Evolutionary conservation across 2,113 vertebrate genomes (phyloP), one percentile per base, ranked within the genome.

Genomic region (Sinocyclocheilus anophthalmus): DNA sequence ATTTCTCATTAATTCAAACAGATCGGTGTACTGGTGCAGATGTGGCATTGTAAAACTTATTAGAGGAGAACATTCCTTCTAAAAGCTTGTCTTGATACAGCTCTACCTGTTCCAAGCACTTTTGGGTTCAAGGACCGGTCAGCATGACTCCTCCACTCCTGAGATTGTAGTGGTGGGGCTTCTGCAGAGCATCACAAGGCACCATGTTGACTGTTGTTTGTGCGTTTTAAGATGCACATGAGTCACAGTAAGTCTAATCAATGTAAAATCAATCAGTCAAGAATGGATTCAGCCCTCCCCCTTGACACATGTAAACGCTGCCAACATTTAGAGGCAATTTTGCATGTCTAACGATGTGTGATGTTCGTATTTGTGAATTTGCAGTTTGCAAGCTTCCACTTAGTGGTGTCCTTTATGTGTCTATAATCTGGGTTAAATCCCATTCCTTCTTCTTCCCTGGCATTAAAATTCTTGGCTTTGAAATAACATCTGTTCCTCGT

Each of bases 231-330:
- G 37, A n/a, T 26, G 83, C 82, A 87, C 82, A 89, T 69, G 79
- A 86, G 81, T 87, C 89, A 81, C 65, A 79, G 67, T 85, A 83
- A 86, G 84, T 87, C 26, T 37, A 86, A 86, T 84, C 81, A 84
- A 88, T 91, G 90, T 73, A 59, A 59, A 53, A 90, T 92, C 76
- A 90, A 92, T 91, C 81, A 86, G 87, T 88, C 79, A 88, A 88
- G 83, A 82, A 72, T 83, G 37, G 39, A 37, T 20, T 42, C 37
- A 39, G 70, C 26, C 5, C 16, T 63, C 72, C 33, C 72, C 33
- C 82, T 24, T 55, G 30, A 82, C 9, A 50, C 26, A 53, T 2
- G 67, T 16, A 82, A 61, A 72, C 9, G 16, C 48, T 1, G n/a
- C 10, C 61, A 81, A 61, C 70, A 75, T 65, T 33, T 9, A n/a